Conservation (phyloP, 2,888 invertebrate species). For the Lochmaea crataegi region DNA sequence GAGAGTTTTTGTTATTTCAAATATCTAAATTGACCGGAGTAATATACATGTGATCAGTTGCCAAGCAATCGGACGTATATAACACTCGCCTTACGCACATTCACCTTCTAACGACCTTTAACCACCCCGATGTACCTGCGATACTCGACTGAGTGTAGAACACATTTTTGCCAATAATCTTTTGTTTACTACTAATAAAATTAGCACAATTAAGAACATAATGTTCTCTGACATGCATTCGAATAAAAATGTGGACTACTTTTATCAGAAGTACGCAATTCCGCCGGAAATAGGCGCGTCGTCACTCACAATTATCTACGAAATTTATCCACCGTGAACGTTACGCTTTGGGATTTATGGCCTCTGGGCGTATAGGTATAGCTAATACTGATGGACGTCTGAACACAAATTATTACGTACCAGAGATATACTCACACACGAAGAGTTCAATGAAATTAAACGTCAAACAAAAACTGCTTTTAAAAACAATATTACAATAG, state of each 20-base stretch:
- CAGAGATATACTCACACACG: background rate
- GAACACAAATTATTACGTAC: background rate
- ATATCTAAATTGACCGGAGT: too few species aligned
- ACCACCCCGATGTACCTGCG: too few species aligned
- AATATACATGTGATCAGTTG: too few species aligned
- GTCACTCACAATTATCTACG: conserved; percentile 27
- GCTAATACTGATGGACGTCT: conserved; percentile 7
- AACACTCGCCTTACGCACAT: too few species aligned
- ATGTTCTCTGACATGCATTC: background rate
- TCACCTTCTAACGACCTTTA: too few species aligned
- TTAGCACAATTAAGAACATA: background rate
- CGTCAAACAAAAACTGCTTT: background rate
- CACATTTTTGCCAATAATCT: background rate
- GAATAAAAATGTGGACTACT: conserved; percentile 10
- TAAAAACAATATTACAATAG: too few species aligned
- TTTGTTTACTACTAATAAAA: background rate
- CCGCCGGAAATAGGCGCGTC: conserved; percentile 39
- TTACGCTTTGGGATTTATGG: conserved; percentile 28
- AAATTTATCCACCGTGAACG: conserved; percentile 32
- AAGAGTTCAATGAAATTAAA: background rate
- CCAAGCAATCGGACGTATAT: too few species aligned
- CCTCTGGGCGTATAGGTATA: background rate
- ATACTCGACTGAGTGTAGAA: too few species aligned
- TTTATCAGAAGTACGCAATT: conserved; percentile 33
- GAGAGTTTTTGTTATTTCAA: too few species aligned